Base-by-base conservation (phyloP, 2,113 vertebrate genomes). In the Chaetodon auriga region DNA sequence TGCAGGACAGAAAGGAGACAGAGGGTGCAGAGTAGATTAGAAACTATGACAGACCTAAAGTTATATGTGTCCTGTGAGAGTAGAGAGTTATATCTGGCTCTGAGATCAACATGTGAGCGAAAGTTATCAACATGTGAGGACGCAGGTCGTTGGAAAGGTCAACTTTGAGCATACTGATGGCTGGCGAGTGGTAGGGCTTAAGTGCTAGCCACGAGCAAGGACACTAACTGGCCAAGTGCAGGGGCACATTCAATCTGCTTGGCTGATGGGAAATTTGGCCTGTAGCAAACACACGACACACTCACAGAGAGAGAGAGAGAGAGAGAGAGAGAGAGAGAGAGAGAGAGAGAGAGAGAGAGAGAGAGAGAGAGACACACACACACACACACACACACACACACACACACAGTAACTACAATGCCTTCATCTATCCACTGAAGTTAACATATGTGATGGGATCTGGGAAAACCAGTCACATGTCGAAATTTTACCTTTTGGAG, bases 171-270 rank as follows among this genome's bases (percentile, higher is more conserved):
- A 68, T 13, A 78, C 16, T 57, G 77, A 8, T 18, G 65, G 65
- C 70, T 69, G 64, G n/a, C 49, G 70, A 76, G 48, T 21, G 61
- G 35, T 14, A 3, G 14, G 45, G 38, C 58, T 30, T 0, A 8
- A 86, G 45, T 72, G 45, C 30, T 61, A 4, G 71, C 60, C 38
- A 51, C 5, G 3, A 53, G 66, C 77, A 72, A 77, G 30, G 61
- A 72, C 45, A 64, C 48, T 49, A 77, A 73, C 38, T 23, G 60
- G 83, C 78, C 73, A 81, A 81, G 54, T 58, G 68, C n/a, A 41
- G 62, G 55, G 63, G 55, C 35, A 63, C 11, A 1, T 25, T 82
- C 79, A 68, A 78, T 85, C 68, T 85, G 73, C 68, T 61, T 19
- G 36, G n/a, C 38, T 57, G 48, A 74, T 66, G 60, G 83, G 66